These are phyloP conservation scores for Stegodyphus mimosarum DNA, from an alignment of 1,140 invertebrate genomes.

Conservation along the genomic window DNA sequence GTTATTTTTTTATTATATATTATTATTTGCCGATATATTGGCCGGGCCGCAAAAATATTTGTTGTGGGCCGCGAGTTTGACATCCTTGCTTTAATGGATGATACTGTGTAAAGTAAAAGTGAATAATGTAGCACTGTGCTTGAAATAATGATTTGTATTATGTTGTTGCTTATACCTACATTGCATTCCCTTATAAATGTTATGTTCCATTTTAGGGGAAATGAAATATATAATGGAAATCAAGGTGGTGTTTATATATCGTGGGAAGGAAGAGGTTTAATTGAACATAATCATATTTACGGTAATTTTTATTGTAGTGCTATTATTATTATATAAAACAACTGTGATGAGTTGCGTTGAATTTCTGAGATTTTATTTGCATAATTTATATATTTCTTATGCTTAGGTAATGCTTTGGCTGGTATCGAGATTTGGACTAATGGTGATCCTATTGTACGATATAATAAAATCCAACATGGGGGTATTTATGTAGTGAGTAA, in stretches of 20 bases:
- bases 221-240: constrained; percentile 99
- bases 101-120: too few species aligned
- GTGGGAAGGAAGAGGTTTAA: constrained; percentile 95
- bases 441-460: constrained; percentile 96
- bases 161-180: too few species aligned
- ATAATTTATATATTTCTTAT: constrained; percentile 51
- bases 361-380: not conserved
- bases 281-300: constrained; percentile 99
- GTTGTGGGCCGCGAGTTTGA: too few species aligned
- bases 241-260: constrained; percentile 99
- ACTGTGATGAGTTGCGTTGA: not conserved
- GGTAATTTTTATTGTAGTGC: constrained; percentile 70
- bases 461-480: constrained; percentile 99
- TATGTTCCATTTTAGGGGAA: constrained; percentile 74
- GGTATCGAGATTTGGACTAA: constrained; percentile 98
- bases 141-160: too few species aligned
- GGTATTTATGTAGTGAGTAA: constrained; percentile 89
- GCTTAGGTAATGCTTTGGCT: constrained; percentile 88
- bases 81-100: too few species aligned
- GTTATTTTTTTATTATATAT: too few species aligned
- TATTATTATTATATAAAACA: constrained; percentile 2
- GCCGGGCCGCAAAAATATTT: too few species aligned
- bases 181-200: not conserved
- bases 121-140: too few species aligned
- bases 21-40: too few species aligned